Evolutionary conservation across 2,888 invertebrate species (phyloP).

Genomic region (Lathronympha strigana): DNA sequence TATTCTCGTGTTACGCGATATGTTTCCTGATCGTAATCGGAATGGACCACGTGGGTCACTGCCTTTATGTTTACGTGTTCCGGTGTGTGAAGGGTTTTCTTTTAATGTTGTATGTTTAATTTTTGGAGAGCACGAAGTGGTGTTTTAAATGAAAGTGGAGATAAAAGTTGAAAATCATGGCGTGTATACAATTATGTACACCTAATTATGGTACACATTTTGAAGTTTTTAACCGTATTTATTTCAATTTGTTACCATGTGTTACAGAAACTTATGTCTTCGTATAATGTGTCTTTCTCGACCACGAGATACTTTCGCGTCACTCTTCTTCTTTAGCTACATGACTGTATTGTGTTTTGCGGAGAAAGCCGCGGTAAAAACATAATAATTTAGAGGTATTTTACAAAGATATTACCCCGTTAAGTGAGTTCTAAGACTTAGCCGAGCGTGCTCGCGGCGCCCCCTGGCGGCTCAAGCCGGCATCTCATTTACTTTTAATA

Average conservation of each 20-base stretch:
- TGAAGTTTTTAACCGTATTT: no score
- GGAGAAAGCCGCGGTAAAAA: background rate
- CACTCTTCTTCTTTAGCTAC: no score
- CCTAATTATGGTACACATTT: background rate
- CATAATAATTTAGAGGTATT: background rate
- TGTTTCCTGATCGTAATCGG: conserved; percentile 74
- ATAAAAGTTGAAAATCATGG: background rate
- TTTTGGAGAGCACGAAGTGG: background rate
- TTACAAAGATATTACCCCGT: background rate
- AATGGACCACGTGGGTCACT: conserved; percentile 46
- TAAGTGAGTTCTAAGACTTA: conserved; percentile 31
- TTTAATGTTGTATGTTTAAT: conserved; percentile 26
- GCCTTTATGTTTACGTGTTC: conserved; percentile 43
- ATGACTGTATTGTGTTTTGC: no score
- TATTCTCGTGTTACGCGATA: conserved; percentile 71
- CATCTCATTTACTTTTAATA: conserved; percentile 48
- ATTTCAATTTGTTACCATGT: no score
- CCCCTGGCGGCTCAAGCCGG: conserved; percentile 45
- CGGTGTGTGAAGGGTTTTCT: conserved; percentile 41
- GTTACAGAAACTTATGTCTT: no score
- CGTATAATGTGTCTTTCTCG: no score
- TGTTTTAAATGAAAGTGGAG: background rate
- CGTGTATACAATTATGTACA: background rate
- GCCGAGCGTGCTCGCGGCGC: conserved; percentile 43
- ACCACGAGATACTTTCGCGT: no score